Conservation (phyloP, 2,797 vertebrate genomes). For the Acrossocheilus wenchowensis region DNA sequence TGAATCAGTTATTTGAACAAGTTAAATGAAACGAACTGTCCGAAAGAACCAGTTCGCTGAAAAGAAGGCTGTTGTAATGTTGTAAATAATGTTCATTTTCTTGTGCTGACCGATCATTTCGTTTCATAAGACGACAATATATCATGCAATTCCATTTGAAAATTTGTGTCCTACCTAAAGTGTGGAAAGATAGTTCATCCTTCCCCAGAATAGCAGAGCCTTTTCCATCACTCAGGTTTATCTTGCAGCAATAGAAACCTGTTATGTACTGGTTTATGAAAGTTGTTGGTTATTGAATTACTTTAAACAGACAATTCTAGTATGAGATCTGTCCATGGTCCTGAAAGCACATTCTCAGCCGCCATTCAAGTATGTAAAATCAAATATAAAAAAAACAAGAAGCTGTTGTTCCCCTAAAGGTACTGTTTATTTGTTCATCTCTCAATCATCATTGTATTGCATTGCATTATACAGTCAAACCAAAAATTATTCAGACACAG, state of each 20-base stretch:
- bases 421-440: neutral
- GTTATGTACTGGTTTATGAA: neutral
- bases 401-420: too few species aligned
- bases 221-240: neutral
- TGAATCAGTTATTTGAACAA: too few species aligned
- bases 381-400: neutral
- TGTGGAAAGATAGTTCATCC: neutral
- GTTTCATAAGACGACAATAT: too few species aligned
- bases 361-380: neutral
- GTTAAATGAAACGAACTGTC: too few species aligned
- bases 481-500: too few species aligned
- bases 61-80: too few species aligned
- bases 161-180: neutral
- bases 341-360: neutral
- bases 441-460: neutral
- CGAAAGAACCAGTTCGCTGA: too few species aligned
- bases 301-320: neutral
- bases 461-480: neutral
- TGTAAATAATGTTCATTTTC: too few species aligned
- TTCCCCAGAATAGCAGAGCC: neutral
- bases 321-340: neutral
- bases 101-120: too few species aligned
- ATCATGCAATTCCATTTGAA: too few species aligned
- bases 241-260: neutral
- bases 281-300: neutral